phyloP scores from a whole-genome alignment of 2,888 invertebrate species.

The Sarcophaga carnaria region DNA sequence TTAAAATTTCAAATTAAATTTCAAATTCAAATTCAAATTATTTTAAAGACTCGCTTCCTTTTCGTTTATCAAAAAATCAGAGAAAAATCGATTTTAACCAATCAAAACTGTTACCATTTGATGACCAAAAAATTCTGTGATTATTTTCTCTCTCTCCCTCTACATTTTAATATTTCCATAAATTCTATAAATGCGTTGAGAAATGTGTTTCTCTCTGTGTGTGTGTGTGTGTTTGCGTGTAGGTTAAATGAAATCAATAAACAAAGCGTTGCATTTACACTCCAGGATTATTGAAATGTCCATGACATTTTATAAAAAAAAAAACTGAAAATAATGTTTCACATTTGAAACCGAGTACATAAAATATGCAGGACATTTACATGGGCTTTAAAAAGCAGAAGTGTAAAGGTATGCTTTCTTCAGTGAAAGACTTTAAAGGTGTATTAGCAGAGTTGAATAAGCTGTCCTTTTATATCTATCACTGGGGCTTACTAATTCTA shows the following conservation, averaged over 20 bases:
- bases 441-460: not conserved
- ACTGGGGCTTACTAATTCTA: too few relatives aligned
- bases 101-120: too few relatives aligned
- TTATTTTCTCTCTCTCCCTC: not conserved
- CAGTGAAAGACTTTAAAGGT: not conserved
- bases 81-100: too few relatives aligned
- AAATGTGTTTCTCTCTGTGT: too few relatives aligned
- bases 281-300: conserved; percentile 22
- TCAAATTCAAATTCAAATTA: not conserved
- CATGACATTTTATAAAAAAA: conserved; percentile 14
- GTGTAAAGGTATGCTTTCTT: not conserved
- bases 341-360: not conserved
- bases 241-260: not conserved
- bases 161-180: not conserved
- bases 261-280: not conserved
- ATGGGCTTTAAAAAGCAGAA: not conserved
- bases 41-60: not conserved
- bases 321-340: not conserved
- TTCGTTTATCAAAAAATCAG: too few relatives aligned
- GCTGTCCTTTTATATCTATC: too few relatives aligned
- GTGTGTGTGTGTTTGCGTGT: not conserved
- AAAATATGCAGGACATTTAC: not conserved
- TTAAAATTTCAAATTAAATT: not conserved
- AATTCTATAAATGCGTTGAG: not conserved
- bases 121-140: not conserved